Evolutionary conservation across 2,113 vertebrate genomes (phyloP).

Genomic region (Mola mola): DNA sequence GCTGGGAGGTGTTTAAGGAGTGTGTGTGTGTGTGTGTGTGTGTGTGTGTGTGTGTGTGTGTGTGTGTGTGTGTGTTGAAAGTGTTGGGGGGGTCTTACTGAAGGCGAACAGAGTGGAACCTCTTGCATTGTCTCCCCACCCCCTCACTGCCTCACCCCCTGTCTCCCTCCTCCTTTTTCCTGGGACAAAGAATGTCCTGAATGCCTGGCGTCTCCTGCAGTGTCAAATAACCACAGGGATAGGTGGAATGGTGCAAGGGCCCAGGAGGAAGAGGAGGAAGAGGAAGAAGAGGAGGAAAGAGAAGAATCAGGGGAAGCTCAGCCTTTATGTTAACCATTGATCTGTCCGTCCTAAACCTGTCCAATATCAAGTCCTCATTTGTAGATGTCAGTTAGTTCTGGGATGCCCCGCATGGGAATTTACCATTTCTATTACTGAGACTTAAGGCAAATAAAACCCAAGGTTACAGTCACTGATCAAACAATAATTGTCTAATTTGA

Average conservation of each 20-base stretch:
- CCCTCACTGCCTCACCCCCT: slow-evolving; percentile 28
- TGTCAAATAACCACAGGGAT: slow-evolving; percentile 71
- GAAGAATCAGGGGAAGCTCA: slow-evolving; percentile 13
- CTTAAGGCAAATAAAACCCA: no score
- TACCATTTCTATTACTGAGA: no score
- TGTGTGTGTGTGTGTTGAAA: slow-evolving; percentile 29
- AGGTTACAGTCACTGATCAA: no score
- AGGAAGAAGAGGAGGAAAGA: slow-evolving; percentile 20
- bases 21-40: slow-evolving; percentile 25
- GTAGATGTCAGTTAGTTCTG: no score
- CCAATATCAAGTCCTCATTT: background rate
- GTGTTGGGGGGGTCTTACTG: slow-evolving; percentile 50
- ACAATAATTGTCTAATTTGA: no score
- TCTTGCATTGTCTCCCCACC: slow-evolving; percentile 62
- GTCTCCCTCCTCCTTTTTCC: slow-evolving; percentile 60
- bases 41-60: slow-evolving; percentile 12
- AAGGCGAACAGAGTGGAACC: slow-evolving; percentile 71
- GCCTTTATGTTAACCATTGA: background rate
- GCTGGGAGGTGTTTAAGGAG: slow-evolving; percentile 49
- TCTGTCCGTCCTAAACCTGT: background rate
- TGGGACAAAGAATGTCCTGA: slow-evolving; percentile 74
- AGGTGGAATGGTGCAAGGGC: slow-evolving; percentile 50
- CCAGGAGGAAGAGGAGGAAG: slow-evolving; percentile 27
- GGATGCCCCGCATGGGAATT: no score
- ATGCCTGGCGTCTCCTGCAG: slow-evolving; percentile 75